A percentile compares a stretch with the other conserved stretches of the same genome.
Conservation (phyloP, 2,113 vertebrate species). For the Cebus imitator region DNA sequence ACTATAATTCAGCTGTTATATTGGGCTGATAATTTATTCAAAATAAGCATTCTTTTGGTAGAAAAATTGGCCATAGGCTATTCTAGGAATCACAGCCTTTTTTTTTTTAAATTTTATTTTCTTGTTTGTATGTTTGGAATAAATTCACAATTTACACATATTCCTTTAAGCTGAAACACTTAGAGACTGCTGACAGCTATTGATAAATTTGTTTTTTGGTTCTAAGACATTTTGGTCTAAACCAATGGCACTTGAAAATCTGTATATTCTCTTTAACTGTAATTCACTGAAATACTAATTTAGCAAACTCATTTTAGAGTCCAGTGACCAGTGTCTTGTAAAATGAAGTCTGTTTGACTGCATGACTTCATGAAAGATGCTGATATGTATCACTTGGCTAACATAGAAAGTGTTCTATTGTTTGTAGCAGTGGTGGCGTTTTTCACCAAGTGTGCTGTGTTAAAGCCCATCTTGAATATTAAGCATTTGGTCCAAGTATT, state of each 20-base stretch:
- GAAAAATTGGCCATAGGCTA: conserved; percentile 22
- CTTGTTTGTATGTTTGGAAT: background rate
- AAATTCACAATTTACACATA: background rate
- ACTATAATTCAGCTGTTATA: background rate
- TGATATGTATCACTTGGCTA: conserved; percentile 43
- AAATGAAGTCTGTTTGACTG: background rate
- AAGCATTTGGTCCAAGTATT: background rate
- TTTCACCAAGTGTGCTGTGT: background rate
- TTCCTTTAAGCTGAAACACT: background rate
- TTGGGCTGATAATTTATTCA: background rate
- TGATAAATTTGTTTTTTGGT: background rate
- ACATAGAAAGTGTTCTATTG: background rate
- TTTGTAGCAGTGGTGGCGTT: background rate
- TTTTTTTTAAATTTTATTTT: background rate
- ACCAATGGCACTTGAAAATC: background rate
- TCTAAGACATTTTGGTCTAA: background rate
- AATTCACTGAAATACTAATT: conserved; percentile 43
- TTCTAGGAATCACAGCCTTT: background rate
- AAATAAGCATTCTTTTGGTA: background rate
- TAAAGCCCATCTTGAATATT: background rate
- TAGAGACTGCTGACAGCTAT: background rate
- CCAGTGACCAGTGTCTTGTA: background rate
- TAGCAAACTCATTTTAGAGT: background rate
- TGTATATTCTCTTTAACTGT: background rate
- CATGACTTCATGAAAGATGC: conserved; percentile 5